Evolutionary conservation across 2,113 vertebrate genomes (phyloP).

Genomic region (Scalopus aquaticus): DNA sequence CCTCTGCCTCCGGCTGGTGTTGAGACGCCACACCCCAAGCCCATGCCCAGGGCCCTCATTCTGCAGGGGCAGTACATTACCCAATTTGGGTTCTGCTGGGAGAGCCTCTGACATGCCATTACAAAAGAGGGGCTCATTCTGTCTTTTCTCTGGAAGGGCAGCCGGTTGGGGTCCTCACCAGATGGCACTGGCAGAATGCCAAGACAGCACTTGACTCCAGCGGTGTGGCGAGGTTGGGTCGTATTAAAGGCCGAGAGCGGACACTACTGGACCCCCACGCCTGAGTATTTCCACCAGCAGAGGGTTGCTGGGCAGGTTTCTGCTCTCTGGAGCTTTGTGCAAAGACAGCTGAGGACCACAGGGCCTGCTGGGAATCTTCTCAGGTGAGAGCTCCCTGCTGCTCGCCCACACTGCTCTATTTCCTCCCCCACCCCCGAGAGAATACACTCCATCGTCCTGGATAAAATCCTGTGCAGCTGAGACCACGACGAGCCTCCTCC

Average conservation of each 20-base stretch:
- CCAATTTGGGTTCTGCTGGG: background rate
- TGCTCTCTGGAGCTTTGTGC: background rate
- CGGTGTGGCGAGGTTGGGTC: background rate
- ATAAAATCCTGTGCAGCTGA: background rate
- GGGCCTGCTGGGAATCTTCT: background rate
- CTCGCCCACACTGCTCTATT: background rate
- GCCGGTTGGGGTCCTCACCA: background rate
- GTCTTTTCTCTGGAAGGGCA: background rate
- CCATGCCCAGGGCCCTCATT: background rate
- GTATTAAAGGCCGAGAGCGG: conserved; percentile 9
- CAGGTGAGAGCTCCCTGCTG: rapidly evolving
- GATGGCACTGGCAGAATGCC: conserved; percentile 34
- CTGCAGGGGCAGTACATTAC: background rate
- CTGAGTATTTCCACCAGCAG: background rate
- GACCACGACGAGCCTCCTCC: rapidly evolving
- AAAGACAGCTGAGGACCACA: background rate
- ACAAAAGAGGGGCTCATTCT: background rate
- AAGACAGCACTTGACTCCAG: background rate
- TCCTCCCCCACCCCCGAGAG: too few species aligned
- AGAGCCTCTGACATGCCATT: background rate
- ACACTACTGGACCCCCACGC: background rate
- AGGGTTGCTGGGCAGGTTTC: background rate
- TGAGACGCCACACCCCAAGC: background rate
- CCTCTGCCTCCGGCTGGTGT: background rate
- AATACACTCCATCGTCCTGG: background rate